Base-by-base conservation (phyloP, 1,140 invertebrate genomes). In the Coptotermes formosanus region DNA sequence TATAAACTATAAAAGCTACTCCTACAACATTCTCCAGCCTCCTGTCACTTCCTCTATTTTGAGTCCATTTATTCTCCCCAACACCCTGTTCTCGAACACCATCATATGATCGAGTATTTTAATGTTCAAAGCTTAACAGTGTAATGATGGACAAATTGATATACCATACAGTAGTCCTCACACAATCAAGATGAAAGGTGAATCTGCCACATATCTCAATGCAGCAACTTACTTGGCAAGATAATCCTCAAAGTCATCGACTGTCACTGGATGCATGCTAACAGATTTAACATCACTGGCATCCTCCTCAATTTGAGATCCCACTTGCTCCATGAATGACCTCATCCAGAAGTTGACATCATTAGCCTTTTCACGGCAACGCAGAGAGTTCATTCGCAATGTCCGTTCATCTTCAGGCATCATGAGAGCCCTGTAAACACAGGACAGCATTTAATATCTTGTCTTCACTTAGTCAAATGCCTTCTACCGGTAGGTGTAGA, bases 301-400 rank as follows among this genome's bases (percentile, higher is more conserved):
- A 89, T 96, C 95, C 87, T 97, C 91, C 30, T 90, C 89, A 16
- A 96, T 89, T 14, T 89, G 85, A 0, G 95, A 95, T 64, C 96
- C 96, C 94, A 97, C 96, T 0, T 96, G 96, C 87, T 96, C 96
- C 4, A 98, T 92, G 91, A 98, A 98, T 2, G 94, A 95, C 88
- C 95, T 95, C 93, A 97, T 96, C 97, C 97, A 98, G 89, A 95
- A 94, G 91, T 97, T 96, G 1, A 98, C 96, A 91, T 98, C 97
- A 89, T 96, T 94, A 55, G 95, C 91, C 88, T 94, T 94, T 89
- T 98, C 97, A 3, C 97, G 93, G 55, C 95, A 92, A 83, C 97
- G 92, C 19, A 98, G 91, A 88, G 96, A 95, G 87, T 96, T 96
- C 97, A 98, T 98, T 59, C 97, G 93, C 0, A 98, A 92, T 38